phyloP scores from a whole-genome alignment of 30 jellyfish, hydroid and myxozoan genomes.

The Hydractinia echinata region DNA sequence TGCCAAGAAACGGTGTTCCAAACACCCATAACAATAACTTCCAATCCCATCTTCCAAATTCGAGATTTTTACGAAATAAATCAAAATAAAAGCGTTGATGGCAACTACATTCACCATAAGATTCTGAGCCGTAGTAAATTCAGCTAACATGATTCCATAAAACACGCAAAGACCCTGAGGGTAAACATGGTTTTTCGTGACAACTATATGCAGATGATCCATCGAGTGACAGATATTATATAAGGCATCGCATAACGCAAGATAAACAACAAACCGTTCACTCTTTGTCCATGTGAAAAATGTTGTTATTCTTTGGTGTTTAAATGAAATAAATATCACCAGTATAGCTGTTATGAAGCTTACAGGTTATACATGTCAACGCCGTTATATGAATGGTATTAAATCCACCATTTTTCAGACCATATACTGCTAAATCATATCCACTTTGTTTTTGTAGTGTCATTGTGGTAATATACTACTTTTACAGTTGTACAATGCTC shows the following conservation, averaged over 20 bases:
- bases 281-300: no score
- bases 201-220: no score
- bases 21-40: not conserved
- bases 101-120: slow-evolving; percentile 20
- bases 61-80: slow-evolving; percentile 7
- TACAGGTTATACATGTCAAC: slow-evolving; percentile 7
- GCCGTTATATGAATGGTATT: slow-evolving; percentile 4
- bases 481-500: no score
- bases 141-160: slow-evolving; percentile 26
- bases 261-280: no score
- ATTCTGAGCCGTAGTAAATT: slow-evolving; percentile 16
- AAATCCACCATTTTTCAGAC: not conserved
- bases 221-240: no score
- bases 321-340: no score
- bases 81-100: no score
- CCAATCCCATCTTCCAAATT: no score
- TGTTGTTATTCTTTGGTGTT: no score
- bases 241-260: no score
- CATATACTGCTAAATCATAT: slow-evolving; percentile 8
- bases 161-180: slow-evolving; percentile 13
- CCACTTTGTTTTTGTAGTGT: not conserved
- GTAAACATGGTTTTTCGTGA: no score
- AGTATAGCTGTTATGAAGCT: slow-evolving; percentile 14
- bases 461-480: no score
- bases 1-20: slow-evolving; percentile 1